Evolutionary conservation across 2,888 invertebrate genomes (phyloP).

Genomic region (Cordilura impudica): DNA sequence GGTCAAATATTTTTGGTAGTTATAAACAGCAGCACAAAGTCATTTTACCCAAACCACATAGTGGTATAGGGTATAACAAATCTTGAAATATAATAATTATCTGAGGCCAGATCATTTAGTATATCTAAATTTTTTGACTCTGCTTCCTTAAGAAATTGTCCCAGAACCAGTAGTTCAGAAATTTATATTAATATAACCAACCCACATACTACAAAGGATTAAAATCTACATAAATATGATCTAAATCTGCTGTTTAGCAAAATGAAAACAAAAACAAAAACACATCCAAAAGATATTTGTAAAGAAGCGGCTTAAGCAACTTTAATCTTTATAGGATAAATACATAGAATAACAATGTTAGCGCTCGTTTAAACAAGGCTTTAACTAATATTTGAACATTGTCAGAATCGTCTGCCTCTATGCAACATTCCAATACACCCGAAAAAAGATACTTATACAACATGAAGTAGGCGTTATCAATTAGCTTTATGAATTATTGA

Average conservation of each 20-base stretch:
- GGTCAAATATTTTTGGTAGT: no score
- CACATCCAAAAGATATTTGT: slow-evolving; percentile 6
- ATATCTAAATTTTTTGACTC: no score
- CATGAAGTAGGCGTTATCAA: slow-evolving; percentile 75
- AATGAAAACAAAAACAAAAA: background rate
- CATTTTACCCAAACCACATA: no score
- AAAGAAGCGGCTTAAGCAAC: slow-evolving; percentile 41
- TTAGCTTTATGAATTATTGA: slow-evolving; percentile 77
- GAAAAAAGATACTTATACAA: slow-evolving; percentile 39
- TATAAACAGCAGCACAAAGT: no score
- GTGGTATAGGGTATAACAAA: no score
- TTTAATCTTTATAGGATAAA: slow-evolving; percentile 49
- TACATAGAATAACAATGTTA: slow-evolving; percentile 36
- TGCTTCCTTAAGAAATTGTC: no score
- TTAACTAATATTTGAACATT: slow-evolving; percentile 59
- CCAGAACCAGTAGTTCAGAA: no score
- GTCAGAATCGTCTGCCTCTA: slow-evolving; percentile 15
- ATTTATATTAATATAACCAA: no score
- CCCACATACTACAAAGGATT: background rate
- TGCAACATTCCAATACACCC: background rate
- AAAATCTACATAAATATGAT: background rate
- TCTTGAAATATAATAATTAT: no score
- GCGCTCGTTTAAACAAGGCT: slow-evolving; percentile 45
- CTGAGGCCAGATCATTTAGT: no score
- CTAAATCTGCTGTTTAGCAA: background rate